Evolutionary conservation across 1,140 invertebrate genomes (phyloP).

Genomic region (Lethrus apterus): DNA sequence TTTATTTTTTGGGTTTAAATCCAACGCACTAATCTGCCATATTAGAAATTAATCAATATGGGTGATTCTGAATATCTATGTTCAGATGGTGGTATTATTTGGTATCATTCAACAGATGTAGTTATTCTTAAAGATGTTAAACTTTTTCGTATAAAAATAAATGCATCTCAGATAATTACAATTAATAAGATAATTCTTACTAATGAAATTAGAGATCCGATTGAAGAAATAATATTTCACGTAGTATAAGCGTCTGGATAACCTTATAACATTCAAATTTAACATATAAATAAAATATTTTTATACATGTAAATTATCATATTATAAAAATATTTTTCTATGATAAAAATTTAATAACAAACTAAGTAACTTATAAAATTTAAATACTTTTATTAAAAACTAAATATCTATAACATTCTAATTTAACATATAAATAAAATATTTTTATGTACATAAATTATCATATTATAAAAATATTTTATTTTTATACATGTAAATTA

Average conservation of each 20-base stretch:
- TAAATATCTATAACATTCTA: too few relatives aligned
- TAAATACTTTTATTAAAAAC: too few relatives aligned
- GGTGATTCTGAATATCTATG: constrained; percentile 50
- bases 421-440: too few relatives aligned
- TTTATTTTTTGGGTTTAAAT: constrained; percentile 55
- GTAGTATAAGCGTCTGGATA: constrained; percentile 56
- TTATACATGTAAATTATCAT: too few relatives aligned
- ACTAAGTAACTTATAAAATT: too few relatives aligned
- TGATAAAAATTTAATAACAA: too few relatives aligned
- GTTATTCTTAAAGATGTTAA: not conserved
- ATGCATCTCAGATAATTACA: constrained; percentile 13
- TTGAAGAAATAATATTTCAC: constrained; percentile 59
- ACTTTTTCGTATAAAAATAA: constrained; percentile 2
- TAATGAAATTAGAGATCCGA: constrained; percentile 43
- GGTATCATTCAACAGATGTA: constrained; percentile 49
- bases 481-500: too few relatives aligned
- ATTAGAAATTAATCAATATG: constrained; percentile 46
- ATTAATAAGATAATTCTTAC: constrained; percentile 15
- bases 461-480: too few relatives aligned
- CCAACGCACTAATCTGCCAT: constrained; percentile 49
- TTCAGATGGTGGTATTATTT: constrained; percentile 47
- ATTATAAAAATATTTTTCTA: too few relatives aligned
- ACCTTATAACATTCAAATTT: too few relatives aligned
- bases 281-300: too few relatives aligned
- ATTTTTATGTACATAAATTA: too few relatives aligned